Conservation (phyloP, 2,888 invertebrate species). For the Noctua janthe region DNA sequence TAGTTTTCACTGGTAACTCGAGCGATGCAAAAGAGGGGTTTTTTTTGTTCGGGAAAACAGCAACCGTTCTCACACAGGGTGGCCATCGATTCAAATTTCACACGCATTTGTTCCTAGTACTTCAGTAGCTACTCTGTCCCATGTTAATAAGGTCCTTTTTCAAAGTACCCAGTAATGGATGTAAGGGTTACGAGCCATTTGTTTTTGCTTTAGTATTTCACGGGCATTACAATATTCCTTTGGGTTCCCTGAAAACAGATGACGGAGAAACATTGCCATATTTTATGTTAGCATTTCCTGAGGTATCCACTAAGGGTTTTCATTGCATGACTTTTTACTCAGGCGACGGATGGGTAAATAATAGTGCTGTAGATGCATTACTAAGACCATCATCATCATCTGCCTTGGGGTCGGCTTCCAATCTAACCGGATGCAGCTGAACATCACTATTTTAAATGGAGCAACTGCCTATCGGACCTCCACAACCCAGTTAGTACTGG, state of each 20-base stretch:
- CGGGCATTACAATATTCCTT: slow-evolving; percentile 2
- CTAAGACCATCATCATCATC: neutral
- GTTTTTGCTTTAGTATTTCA: neutral
- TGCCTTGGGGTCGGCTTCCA: no score
- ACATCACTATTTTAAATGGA: no score
- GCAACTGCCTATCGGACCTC: no score
- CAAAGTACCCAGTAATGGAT: slow-evolving; percentile 4
- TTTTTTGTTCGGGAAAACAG: neutral
- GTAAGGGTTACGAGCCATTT: neutral
- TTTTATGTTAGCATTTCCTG: neutral
- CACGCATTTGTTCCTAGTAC: neutral
- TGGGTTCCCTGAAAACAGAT: neutral
- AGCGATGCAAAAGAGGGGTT: neutral
- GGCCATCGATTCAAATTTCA: slow-evolving; percentile 9
- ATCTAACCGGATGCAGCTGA: no score
- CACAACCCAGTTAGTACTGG: no score
- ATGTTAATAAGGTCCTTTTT: neutral
- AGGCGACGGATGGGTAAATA: neutral
- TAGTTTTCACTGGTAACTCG: slow-evolving; percentile 1
- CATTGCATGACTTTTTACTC: neutral
- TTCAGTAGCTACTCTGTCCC: slow-evolving; percentile 4
- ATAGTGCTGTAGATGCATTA: slow-evolving; percentile 9
- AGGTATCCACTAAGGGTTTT: neutral
- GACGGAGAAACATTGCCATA: neutral
- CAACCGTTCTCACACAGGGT: neutral